phyloP scores from a whole-genome alignment of 2,113 vertebrate genomes.

The Rhinopomastus cyanomelas region DNA sequence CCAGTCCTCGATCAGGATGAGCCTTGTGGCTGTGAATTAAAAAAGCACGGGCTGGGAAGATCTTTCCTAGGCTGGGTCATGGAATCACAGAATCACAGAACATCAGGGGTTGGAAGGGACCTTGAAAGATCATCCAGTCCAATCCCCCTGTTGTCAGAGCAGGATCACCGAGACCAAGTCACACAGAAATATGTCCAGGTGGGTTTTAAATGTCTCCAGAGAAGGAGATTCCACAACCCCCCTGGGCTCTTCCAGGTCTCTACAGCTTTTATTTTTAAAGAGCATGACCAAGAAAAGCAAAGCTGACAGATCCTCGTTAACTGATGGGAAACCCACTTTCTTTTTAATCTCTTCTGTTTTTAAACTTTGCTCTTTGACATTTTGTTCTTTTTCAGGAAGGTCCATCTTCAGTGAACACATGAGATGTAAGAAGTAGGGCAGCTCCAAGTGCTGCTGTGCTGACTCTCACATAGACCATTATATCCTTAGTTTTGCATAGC shows the following conservation, averaged over 20 bases:
- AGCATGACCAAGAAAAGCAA: neutral
- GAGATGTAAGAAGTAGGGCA: neutral
- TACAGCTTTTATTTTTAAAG: neutral
- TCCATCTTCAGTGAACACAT: neutral
- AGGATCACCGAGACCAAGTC: too few species aligned
- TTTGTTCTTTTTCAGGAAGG: neutral
- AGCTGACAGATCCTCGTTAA: neutral
- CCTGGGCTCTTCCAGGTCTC: too few species aligned
- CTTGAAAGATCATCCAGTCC: too few species aligned
- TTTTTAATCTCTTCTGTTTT: neutral
- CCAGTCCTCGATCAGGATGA: neutral
- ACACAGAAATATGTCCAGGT: too few species aligned
- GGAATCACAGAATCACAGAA: too few species aligned
- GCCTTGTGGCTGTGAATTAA: neutral
- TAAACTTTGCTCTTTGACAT: neutral
- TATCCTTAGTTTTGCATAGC: neutral
- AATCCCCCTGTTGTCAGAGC: too few species aligned
- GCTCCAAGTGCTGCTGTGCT: neutral
- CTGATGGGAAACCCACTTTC: neutral
- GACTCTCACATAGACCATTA: fast-evolving
- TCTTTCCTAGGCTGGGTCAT: neutral
- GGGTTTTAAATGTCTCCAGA: too few species aligned
- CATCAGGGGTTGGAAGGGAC: too few species aligned
- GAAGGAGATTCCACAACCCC: too few species aligned
- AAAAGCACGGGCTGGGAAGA: neutral